Evolutionary conservation across 92 coral and sea anemone species (phyloP).

Genomic region (Galaxea fascicularis): DNA sequence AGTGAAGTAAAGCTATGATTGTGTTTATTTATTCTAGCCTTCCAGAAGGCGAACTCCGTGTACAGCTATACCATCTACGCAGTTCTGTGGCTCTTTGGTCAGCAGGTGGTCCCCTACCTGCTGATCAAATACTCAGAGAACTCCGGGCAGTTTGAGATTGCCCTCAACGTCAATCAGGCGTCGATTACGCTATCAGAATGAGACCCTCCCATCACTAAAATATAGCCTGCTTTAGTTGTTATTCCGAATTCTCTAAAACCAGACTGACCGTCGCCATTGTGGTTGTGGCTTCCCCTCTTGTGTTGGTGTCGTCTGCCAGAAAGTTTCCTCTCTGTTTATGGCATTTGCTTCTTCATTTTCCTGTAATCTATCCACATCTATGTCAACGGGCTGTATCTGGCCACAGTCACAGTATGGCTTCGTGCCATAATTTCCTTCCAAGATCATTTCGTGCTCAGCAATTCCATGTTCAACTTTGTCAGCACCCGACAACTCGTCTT

Average conservation of each 20-base stretch:
- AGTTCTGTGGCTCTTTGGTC: too few relatives aligned
- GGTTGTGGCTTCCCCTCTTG: background rate
- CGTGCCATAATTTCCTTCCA: background rate
- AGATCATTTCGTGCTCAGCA: background rate
- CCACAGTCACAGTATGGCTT: background rate
- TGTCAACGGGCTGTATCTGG: background rate
- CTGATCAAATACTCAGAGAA: too few relatives aligned
- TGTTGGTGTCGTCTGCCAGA: background rate
- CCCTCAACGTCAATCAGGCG: too few relatives aligned
- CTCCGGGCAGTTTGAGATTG: too few relatives aligned
- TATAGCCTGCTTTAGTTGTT: background rate
- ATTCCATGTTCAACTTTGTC: conserved; percentile 76
- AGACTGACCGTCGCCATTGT: background rate
- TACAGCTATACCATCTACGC: too few relatives aligned
- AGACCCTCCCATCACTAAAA: background rate
- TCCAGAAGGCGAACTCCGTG: too few relatives aligned
- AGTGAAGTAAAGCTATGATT: too few relatives aligned
- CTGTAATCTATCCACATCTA: background rate
- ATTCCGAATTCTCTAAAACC: background rate
- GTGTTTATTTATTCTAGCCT: too few relatives aligned
- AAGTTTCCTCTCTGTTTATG: background rate
- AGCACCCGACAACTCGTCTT: conserved; percentile 79
- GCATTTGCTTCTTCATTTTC: background rate
- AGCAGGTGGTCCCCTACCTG: too few relatives aligned
- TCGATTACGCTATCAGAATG: too few relatives aligned